phyloP scores from a whole-genome alignment of 2,888 invertebrate species.

The Eupithecia pulchellata region DNA sequence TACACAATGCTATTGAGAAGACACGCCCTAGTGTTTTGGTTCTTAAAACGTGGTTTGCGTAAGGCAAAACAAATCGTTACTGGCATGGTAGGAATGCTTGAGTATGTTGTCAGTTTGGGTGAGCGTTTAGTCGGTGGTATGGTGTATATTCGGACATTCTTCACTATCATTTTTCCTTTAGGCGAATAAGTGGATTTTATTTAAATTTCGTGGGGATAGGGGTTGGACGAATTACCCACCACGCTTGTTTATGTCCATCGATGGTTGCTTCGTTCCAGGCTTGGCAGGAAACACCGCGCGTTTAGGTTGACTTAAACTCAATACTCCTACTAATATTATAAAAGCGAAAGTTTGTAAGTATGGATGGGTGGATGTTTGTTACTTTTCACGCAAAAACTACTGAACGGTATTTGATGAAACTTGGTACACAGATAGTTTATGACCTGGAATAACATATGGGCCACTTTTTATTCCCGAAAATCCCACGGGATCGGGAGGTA shows the following conservation, averaged over 20 bases:
- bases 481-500: too few relatives aligned
- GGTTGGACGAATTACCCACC: neutral
- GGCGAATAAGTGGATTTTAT: neutral
- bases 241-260: neutral
- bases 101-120: neutral
- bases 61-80: slow-evolving; percentile 27
- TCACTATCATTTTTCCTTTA: neutral
- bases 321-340: too few relatives aligned
- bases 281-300: neutral
- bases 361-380: too few relatives aligned
- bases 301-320: neutral
- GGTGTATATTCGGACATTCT: neutral
- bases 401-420: too few relatives aligned
- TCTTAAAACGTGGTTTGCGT: slow-evolving; percentile 40
- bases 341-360: too few relatives aligned
- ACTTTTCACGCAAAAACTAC: too few relatives aligned
- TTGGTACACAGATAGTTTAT: too few relatives aligned
- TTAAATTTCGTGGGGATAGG: neutral
- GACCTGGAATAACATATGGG: too few relatives aligned
- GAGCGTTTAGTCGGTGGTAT: neutral
- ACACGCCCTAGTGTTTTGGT: slow-evolving; percentile 76
- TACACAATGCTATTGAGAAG: slow-evolving; percentile 40
- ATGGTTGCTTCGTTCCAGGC: neutral
- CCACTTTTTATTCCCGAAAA: too few relatives aligned
- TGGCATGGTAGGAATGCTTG: neutral